These are phyloP conservation scores for Ramazzottius varieornatus DNA, from an alignment of 2,888 invertebrate genomes.

Conservation along the genomic window DNA sequence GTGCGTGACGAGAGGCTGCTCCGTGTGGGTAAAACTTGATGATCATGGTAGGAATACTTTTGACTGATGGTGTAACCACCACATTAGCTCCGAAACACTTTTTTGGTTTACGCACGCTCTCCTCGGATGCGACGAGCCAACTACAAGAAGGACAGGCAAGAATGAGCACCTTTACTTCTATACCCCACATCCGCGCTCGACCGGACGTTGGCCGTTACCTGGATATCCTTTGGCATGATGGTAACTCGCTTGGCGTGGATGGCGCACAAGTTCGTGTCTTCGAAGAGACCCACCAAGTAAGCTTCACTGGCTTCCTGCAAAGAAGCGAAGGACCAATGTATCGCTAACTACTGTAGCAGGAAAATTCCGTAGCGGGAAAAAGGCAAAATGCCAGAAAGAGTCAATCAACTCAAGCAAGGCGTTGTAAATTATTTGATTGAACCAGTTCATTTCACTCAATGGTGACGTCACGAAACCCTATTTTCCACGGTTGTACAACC, in stretches of 20 bases:
- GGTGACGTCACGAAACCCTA: too few relatives aligned
- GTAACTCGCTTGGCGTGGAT: slow-evolving; percentile 30
- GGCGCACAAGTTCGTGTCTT: slow-evolving; percentile 34
- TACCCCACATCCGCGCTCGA: too few relatives aligned
- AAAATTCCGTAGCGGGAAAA: neutral
- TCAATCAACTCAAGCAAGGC: neutral
- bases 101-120: slow-evolving; percentile 27
- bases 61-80: neutral
- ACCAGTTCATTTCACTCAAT: too few relatives aligned
- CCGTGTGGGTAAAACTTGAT: too few relatives aligned
- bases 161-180: neutral
- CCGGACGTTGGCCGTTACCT: too few relatives aligned
- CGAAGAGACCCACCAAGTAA: slow-evolving; percentile 40
- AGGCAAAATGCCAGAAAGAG: too few relatives aligned
- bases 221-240: slow-evolving; percentile 37
- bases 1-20: too few relatives aligned
- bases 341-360: slow-evolving; percentile 7
- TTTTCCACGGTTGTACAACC: too few relatives aligned
- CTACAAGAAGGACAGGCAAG: slow-evolving; percentile 14
- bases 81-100: neutral
- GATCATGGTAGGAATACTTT: neutral
- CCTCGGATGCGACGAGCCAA: slow-evolving; percentile 30
- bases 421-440: neutral
- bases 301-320: slow-evolving; percentile 26
- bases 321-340: slow-evolving; percentile 17